Evolutionary conservation across 2,113 vertebrate species (phyloP), one percentile per base, ranked within the genome.

Genomic region (Callopanchax toddi): DNA sequence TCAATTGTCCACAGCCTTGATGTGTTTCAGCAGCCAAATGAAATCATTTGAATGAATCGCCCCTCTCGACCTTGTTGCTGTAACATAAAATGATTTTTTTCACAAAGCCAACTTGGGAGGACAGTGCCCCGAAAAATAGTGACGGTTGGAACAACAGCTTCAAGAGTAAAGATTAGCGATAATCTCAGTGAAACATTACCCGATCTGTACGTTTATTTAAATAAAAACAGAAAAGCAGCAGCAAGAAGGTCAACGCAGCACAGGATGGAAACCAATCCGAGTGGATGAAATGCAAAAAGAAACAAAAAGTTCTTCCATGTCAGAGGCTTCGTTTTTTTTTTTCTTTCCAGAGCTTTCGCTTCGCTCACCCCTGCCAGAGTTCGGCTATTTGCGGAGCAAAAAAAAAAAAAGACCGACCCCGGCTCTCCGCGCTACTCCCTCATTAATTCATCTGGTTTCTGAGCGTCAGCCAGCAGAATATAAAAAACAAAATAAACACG

Each of bases 221-320:
- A 64, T 57, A 21, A 29, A 23, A 3, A 22, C 5, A 53, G 26
- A 34, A 25, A 48, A 20, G 20, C 40, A 64, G 22, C 20, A 44
- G 21, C n/a, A 49, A 59, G 44, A 72, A 63, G 80, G 51, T 76
- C 68, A 60, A 36, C 43, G 7, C 45, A 11, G 26, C 20, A 66
- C 25, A 60, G 49, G 44, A 63, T 34, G n/a, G 63, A 45, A 59
- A 50, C 23, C 22, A 39, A 26, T 21, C 16, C 6, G 11, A 32
- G 29, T 21, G 20, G 52, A 54, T 51, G 48, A 50, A 48, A 36
- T 10, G 21, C 21, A 53, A 22, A 29, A 32, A 67, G 50, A 40
- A 57, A 66, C 43, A 40, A 39, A 63, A 67, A 26, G 32, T 25
- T 62, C 36, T 46, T 36, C 34, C 13, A 4, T 22, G n/a, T 54